Evolutionary conservation across 2,888 invertebrate species (phyloP).

Genomic region (Petrophora chlorosata): DNA sequence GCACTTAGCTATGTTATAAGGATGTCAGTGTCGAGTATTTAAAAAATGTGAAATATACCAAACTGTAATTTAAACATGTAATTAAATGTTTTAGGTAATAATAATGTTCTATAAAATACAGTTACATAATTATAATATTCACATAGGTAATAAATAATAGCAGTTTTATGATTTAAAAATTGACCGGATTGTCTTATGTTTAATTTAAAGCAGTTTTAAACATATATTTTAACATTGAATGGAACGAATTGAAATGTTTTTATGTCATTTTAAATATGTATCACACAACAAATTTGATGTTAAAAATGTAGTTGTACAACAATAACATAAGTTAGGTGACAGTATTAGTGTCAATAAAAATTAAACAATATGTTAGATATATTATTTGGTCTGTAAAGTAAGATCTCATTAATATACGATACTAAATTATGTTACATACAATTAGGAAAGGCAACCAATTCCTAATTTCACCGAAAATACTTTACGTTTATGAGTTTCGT

Average conservation of each 20-base stretch:
- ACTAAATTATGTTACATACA: slow-evolving; percentile 3
- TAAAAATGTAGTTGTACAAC: neutral
- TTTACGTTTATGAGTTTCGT: too few relatives aligned
- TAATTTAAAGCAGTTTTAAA: too few relatives aligned
- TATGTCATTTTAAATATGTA: too few relatives aligned
- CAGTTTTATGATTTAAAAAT: too few relatives aligned
- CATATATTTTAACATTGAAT: too few relatives aligned
- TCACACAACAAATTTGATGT: neutral
- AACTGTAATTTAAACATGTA: slow-evolving; percentile 3
- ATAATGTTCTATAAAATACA: too few relatives aligned
- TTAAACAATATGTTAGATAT: slow-evolving; percentile 5
- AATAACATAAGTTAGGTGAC: slow-evolving; percentile 1
- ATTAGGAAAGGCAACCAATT: neutral
- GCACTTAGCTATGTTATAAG: neutral
- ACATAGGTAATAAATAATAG: too few relatives aligned
- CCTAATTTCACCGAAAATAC: neutral
- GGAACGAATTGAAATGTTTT: too few relatives aligned
- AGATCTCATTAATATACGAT: slow-evolving; percentile 37
- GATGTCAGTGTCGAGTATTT: neutral
- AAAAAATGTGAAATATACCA: slow-evolving; percentile 1
- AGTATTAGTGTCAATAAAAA: slow-evolving; percentile 10
- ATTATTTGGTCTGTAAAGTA: slow-evolving; percentile 21
- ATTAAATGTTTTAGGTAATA: neutral
- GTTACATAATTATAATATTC: too few relatives aligned
- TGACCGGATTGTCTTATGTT: too few relatives aligned